Evolutionary conservation across 2,888 invertebrate species (phyloP).

Genomic region (Elegia similella): DNA sequence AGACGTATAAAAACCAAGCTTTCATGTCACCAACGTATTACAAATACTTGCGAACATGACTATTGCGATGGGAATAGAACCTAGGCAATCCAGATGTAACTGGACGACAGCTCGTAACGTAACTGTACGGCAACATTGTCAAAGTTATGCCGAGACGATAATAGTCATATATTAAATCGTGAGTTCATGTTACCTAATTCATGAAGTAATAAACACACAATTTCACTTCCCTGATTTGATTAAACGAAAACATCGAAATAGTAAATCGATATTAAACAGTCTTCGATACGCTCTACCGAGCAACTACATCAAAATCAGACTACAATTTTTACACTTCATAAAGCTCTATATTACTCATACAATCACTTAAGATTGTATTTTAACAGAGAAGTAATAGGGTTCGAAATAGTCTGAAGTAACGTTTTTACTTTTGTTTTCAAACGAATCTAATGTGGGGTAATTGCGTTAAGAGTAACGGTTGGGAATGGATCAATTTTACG

Average conservation of each 20-base stretch:
- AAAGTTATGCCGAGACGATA: no score
- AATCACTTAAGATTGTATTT: background rate
- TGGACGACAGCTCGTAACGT: background rate
- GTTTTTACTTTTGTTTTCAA: background rate
- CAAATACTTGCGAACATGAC: no score
- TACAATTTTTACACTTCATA: background rate
- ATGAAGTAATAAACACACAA: background rate
- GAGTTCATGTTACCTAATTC: background rate
- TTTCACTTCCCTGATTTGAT: constrained; percentile 2
- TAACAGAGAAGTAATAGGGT: background rate
- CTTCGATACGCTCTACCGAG: background rate
- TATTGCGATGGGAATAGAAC: no score
- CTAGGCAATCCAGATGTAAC: no score
- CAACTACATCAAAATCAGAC: constrained; percentile 5
- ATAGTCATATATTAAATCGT: no score
- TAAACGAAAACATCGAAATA: background rate
- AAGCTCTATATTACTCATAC: background rate
- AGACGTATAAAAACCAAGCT: no score
- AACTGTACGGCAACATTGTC: background rate
- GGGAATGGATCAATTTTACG: constrained; percentile 1
- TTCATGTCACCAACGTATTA: no score
- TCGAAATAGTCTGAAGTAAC: background rate
- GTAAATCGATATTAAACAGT: constrained; percentile 8
- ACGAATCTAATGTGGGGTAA: background rate
- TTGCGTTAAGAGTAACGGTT: constrained; percentile 7